Percentiles rank a stretch among this genome's conserved stretches.
Conservation (phyloP, 2,888 invertebrate genomes). For the Andrena marginata region DNA sequence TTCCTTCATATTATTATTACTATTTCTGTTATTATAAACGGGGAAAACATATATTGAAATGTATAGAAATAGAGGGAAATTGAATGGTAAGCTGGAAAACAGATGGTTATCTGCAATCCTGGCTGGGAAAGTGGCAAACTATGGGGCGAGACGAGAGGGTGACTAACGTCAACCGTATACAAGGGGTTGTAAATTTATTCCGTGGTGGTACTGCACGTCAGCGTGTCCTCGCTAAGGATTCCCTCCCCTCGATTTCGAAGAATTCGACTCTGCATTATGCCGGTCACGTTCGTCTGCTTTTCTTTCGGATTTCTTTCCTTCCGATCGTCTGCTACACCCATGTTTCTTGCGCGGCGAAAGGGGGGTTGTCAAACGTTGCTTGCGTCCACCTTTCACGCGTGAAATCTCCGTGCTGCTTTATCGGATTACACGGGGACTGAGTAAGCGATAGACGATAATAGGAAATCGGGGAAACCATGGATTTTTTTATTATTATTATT, state of each 20-base stretch:
- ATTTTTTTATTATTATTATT: no score
- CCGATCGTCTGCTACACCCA: conserved; percentile 29
- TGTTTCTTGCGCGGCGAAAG: conserved; percentile 5
- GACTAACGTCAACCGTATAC: conserved; percentile 74
- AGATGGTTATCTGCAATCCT: conserved; percentile 14
- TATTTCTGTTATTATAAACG: no score
- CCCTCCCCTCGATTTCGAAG: conserved; percentile 59
- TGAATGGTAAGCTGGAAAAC: not conserved
- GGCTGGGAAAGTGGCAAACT: conserved; percentile 12
- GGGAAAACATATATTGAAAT: no score
- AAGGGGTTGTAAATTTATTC: conserved; percentile 78
- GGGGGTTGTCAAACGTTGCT: conserved; percentile 48
- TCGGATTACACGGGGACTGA: conserved; percentile 21
- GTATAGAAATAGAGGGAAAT: no score
- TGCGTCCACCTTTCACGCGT: conserved; percentile 12
- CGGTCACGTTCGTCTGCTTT: conserved; percentile 78
- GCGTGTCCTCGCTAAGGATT: conserved; percentile 66
- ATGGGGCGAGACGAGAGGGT: conserved; percentile 63
- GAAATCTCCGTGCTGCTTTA: conserved; percentile 11
- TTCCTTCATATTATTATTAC: no score
- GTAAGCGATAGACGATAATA: conserved; percentile 36
- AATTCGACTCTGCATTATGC: conserved; percentile 77
- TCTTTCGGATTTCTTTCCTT: conserved; percentile 68
- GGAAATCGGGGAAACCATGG: conserved; percentile 1
- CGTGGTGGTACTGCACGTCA: conserved; percentile 73